Conservation (phyloP, 2,797 vertebrate species). For the Alcedo atthis region DNA sequence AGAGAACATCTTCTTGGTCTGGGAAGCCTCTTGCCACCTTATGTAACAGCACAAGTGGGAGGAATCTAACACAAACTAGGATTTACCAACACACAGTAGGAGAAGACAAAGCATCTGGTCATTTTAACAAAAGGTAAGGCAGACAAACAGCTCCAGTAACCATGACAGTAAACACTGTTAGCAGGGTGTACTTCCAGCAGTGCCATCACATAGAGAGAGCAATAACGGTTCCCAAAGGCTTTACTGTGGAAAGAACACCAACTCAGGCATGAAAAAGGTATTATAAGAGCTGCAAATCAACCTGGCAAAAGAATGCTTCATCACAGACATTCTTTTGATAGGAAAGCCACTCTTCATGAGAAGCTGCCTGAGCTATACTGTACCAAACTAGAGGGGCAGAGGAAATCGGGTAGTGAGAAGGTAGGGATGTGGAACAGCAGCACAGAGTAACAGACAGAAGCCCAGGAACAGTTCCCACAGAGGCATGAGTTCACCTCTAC, state of each 20-base stretch:
- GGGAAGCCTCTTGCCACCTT: neutral
- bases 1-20: neutral
- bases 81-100: neutral
- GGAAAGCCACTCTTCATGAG: neutral
- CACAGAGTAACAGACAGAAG: neutral
- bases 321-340: neutral
- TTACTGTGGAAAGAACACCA: neutral
- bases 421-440: neutral
- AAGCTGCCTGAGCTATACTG: neutral
- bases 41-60: accelerated
- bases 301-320: neutral
- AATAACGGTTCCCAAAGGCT: neutral
- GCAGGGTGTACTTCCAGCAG: neutral
- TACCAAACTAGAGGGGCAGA: neutral
- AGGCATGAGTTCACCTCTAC: neutral
- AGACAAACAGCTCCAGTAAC: neutral
- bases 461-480: neutral
- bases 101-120: neutral
- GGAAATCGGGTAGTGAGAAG: neutral
- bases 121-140: neutral
- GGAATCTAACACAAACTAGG: neutral
- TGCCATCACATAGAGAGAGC: neutral
- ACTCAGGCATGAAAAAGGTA: neutral
- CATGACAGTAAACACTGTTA: neutral
- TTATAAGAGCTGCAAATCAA: neutral